These are phyloP conservation scores for Cataglyphis livida DNA, from an alignment of 2,888 invertebrate species.

Conservation along the genomic window DNA sequence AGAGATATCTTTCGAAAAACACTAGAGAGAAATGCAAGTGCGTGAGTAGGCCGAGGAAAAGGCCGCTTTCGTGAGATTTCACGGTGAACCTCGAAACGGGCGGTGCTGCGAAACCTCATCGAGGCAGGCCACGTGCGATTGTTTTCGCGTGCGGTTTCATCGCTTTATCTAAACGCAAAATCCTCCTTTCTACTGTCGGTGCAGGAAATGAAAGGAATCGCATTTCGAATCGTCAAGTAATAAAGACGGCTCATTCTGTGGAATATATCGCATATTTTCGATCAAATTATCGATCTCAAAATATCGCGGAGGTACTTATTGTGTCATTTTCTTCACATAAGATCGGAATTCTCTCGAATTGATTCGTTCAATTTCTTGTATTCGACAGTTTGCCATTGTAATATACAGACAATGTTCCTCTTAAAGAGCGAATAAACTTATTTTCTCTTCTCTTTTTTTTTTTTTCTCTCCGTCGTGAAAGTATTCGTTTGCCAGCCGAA, in stretches of 20 bases:
- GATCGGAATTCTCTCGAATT: neutral
- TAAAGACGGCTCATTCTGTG: neutral
- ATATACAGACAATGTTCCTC: neutral
- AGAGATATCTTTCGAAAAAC: neutral
- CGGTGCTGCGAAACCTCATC: neutral
- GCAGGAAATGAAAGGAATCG: neutral
- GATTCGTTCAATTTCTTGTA: neutral
- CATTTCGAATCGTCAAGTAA: neutral
- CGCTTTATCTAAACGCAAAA: neutral
- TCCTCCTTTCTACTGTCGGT: neutral
- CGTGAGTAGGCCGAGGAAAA: slow-evolving; percentile 1
- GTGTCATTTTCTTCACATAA: neutral
- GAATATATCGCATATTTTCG: neutral
- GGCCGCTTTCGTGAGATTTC: slow-evolving; percentile 14
- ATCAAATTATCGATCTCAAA: slow-evolving; percentile 1
- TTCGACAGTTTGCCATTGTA: neutral
- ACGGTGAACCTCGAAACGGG: neutral
- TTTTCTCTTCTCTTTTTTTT: slow-evolving; percentile 14
- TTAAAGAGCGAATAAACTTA: slow-evolving; percentile 5
- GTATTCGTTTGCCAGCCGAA: slow-evolving; percentile 25
- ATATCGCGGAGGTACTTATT: neutral
- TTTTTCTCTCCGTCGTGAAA: slow-evolving; percentile 21
- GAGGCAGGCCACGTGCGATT: slow-evolving; percentile 10
- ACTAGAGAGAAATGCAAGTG: neutral
- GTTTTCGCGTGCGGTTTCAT: neutral